Base-by-base conservation (phyloP, 2,113 vertebrate species). In the Danionella cerebrum region DNA sequence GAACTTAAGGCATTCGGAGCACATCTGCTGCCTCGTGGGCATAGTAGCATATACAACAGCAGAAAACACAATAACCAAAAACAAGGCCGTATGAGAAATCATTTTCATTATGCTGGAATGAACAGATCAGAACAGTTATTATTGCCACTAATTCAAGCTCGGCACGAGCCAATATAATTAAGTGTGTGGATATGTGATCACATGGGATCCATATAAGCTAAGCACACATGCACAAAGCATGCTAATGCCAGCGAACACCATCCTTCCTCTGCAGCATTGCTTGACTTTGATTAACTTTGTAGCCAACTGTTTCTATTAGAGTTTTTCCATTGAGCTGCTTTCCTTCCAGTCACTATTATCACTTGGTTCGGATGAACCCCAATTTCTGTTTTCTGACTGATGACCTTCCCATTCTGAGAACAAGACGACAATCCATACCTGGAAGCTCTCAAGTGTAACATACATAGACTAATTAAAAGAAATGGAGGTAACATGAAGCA, bases 251-350 rank as follows among this genome's bases (percentile, higher is more conserved):
- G 11, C 36, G 33, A 14, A 42, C 22, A 6, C 33, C 38, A 12
- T 50, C 19, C 12, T 45, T 55, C 27, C 41, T 47, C 22, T 8
- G 2, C 53, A 48, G 66, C 42, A 70, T 42, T 10, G 55, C 62
- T 70, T 44, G 57, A 62, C 51, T 62, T 62, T 59, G 57, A 70
- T 70, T 70, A 52, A 51, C 16, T 39, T 60, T 9, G 9, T 12
- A 52, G 57, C 67, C 67, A 70, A 52, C 39, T 70, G 67, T 60
- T 52, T 62, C 48, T 62, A 62, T 70, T 62, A 52, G 60, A 62
- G 57, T 52, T 62, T 51, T 13, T 0, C 29, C 29, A 48, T 63
- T 48, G 36, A 47, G 11, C 18, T 19, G 1, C 25, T 67, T 31
- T 57, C 57, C 47, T 42, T 51, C 33, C 45, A 36, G 45, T 69